Evolutionary conservation across 2,888 invertebrate genomes (phyloP), one percentile per base, ranked within the genome.

Genomic region (Heliconius sara): DNA sequence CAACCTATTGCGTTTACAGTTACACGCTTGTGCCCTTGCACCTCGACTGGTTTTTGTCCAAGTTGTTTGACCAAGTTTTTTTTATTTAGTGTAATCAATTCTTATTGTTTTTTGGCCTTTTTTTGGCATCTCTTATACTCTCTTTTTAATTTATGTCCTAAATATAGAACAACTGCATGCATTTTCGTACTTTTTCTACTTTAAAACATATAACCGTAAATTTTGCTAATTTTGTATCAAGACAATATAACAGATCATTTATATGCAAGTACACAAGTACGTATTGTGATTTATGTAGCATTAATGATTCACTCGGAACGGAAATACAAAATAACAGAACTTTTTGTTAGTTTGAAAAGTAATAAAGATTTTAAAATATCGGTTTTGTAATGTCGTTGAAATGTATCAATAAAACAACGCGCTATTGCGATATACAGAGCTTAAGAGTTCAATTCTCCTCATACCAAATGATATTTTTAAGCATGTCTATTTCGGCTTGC

Each of bases 251-350:
- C 25, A 25, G 6, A 25, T 9, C 5, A 47, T 70, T 70, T 70
- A 43, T 70, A 70, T 70, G 70, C 70, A 25, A 70, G 47, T 70
- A 25, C n/a, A 47, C 34, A 39, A 10, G 22, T 27, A 19, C 13
- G 30, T 39, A 39, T 67, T 39, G 10, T 67, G 67, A 70, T 43
- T 43, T 43, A 43, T 43, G 12, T 43, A 39, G 27, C 47, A 25
- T 43, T 9, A 43, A 70, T 70, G 43, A 47, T 70, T 70, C 70
- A 70, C 70, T 70, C 70, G 9, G 39, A 47, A 70, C 39, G 70
- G 70, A 70, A 70, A 70, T n/a, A 70, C 25, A 19, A 70, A 7
- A 25, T 25, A 19, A 47, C 43, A 70, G 1, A 25, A 25, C 70
- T 70, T 43, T 25, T 70, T 47, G 43, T 70, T 3, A 16, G 16